Evolutionary conservation across 2,797 vertebrate species (phyloP).

Genomic region (Mionectes olivaceus): DNA sequence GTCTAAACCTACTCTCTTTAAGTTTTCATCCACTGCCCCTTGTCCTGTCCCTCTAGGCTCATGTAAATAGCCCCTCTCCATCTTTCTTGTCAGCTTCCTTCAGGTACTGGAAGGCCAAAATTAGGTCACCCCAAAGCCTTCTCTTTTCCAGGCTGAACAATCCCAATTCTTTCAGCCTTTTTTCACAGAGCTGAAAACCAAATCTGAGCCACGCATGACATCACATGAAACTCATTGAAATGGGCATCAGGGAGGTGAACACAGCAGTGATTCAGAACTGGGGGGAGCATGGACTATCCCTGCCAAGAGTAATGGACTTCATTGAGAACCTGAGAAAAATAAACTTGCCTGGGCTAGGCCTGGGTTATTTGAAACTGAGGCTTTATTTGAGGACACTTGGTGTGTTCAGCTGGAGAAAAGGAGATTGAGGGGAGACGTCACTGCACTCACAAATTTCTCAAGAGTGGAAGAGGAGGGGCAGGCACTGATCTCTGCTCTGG

Average conservation of each 20-base stretch:
- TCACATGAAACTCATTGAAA: accelerated
- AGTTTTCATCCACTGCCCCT: neutral
- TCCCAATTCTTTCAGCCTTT: neutral
- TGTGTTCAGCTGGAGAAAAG: neutral
- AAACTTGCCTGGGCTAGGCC: neutral
- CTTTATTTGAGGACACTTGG: neutral
- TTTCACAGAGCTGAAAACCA: neutral
- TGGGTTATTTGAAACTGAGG: neutral
- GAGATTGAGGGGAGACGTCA: neutral
- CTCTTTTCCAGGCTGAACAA: neutral
- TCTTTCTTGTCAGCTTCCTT: neutral
- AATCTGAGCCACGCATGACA: accelerated
- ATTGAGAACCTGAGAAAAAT: neutral
- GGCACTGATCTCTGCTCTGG: neutral
- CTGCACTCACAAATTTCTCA: neutral
- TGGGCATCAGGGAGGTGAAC: neutral
- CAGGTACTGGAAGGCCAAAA: neutral
- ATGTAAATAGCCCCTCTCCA: neutral
- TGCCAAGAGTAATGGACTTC: neutral
- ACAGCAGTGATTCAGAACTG: accelerated
- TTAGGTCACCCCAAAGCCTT: neutral
- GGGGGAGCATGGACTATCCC: neutral
- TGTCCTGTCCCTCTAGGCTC: neutral
- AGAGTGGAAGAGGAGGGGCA: neutral
- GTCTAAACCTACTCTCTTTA: neutral